Evolutionary conservation across 2,888 invertebrate genomes (phyloP).

Genomic region (Trachelus troglodyta): DNA sequence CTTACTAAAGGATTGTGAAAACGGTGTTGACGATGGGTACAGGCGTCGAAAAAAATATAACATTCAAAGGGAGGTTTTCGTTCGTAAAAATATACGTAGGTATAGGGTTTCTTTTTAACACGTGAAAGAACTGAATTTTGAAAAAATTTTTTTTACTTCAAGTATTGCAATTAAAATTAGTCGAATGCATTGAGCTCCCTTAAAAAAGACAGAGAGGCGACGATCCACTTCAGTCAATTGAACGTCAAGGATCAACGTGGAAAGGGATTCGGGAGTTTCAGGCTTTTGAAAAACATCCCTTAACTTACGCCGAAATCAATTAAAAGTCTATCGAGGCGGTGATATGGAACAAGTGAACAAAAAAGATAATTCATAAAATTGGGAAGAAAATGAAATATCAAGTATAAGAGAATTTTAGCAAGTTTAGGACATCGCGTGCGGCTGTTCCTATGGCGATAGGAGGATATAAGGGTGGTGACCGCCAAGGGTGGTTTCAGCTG

Average conservation of each 20-base stretch:
- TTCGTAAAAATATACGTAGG: neutral
- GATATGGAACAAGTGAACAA: neutral
- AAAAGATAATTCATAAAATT: neutral
- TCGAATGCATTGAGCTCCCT: neutral
- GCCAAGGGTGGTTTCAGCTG: neutral
- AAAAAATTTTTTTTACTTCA: neutral
- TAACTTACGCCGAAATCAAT: neutral
- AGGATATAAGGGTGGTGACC: neutral
- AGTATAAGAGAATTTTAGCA: neutral
- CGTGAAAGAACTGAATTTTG: neutral
- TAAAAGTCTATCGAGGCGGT: neutral
- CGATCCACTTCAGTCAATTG: neutral
- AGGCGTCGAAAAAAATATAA: neutral
- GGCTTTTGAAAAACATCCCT: neutral
- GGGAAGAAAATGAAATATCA: neutral
- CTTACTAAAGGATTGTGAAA: neutral
- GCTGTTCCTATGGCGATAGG: neutral
- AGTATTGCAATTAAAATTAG: neutral
- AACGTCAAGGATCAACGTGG: too few species aligned
- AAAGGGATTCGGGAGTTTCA: neutral
- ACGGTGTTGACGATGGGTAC: neutral
- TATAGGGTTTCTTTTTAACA: neutral
- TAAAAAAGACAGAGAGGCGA: neutral
- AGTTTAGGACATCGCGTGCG: neutral
- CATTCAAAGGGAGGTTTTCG: neutral